Evolutionary conservation across 2,113 vertebrate species (phyloP), one percentile per base, ranked within the genome.

Genomic region (Puffinus mauretanicus): DNA sequence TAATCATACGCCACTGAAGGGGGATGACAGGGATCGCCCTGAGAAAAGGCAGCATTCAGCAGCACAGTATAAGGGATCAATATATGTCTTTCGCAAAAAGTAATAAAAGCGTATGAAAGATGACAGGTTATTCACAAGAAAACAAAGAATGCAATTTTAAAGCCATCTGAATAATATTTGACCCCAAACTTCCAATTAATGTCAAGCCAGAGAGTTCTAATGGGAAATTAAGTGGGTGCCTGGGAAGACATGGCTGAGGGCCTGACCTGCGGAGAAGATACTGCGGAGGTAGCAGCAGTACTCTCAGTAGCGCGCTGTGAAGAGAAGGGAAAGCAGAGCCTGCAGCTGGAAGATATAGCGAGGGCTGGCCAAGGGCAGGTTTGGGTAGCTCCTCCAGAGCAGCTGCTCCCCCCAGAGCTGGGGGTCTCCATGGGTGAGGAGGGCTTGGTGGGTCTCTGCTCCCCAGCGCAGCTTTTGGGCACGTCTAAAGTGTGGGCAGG

Each of bases 271-370:
- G 42, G 42, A 55, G 69, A 30, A 16, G 36, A 29, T 15, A 5
- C 52, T 36, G n/a, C 69, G 27, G 49, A 40, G 29, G 16, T 5
- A 18, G 55, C 32, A 29, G 77, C 65, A 16, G 32, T 2, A 10
- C 21, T 12, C 6, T 10, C 11, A 11, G 14, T 12, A 3, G 15
- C 1, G 22, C 0, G 1, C 26, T 11, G 4, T 5, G 42, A 12
- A 38, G 32, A 24, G 49, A 2, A 42, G 36, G 19, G 60, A 30
- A 25, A 20, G 71, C 49, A 30, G 25, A 65, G 10, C 44, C 42
- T 11, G 44, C 5, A 26, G 11, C 29, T 38, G 36, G 32, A 10
- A 38, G 13, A 5, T 0, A 3, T 15, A 26, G 36, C 40, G 11
- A 15, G n/a, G 36, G 3, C 38, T 11, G 55, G 49, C 52, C 47